Conservation (phyloP, 2,797 vertebrate species). For the Loriculus beryllinus region DNA sequence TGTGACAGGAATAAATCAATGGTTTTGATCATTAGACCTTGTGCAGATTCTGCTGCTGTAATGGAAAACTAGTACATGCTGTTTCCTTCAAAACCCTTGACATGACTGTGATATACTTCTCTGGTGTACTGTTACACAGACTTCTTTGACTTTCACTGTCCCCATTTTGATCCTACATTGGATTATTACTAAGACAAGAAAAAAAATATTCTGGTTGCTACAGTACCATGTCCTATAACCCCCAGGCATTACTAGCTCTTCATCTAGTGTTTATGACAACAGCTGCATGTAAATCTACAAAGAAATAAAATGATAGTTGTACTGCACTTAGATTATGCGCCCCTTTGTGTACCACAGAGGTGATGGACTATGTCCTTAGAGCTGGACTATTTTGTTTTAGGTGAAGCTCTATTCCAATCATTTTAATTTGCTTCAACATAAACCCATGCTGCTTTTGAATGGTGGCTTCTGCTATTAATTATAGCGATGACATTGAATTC, state of each 20-base stretch:
- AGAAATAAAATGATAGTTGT: not conserved
- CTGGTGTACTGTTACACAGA: not conserved
- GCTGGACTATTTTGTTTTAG: not conserved
- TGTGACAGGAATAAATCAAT: constrained; percentile 65
- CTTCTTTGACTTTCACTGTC: not conserved
- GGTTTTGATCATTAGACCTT: constrained; percentile 56
- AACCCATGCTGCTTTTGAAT: not conserved
- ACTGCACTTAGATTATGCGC: not conserved
- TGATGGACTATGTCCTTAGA: not conserved
- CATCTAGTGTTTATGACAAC: not conserved
- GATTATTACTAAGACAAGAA: not conserved
- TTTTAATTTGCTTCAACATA: not conserved
- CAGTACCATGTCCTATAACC: not conserved
- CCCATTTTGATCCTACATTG: not conserved
- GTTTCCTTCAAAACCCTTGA: constrained; percentile 37
- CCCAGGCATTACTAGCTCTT: not conserved
- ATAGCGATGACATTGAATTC: not conserved
- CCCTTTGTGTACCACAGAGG: not conserved
- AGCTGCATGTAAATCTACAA: not conserved
- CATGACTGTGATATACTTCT: not conserved
- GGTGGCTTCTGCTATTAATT: not conserved
- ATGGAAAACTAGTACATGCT: not conserved
- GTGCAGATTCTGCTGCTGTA: constrained; percentile 18
- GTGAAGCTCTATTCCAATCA: not conserved
- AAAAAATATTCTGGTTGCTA: constrained; percentile 9